Base-by-base conservation (phyloP, 92 coral and sea anemone genomes). In the Epizoanthus rinbou region DNA sequence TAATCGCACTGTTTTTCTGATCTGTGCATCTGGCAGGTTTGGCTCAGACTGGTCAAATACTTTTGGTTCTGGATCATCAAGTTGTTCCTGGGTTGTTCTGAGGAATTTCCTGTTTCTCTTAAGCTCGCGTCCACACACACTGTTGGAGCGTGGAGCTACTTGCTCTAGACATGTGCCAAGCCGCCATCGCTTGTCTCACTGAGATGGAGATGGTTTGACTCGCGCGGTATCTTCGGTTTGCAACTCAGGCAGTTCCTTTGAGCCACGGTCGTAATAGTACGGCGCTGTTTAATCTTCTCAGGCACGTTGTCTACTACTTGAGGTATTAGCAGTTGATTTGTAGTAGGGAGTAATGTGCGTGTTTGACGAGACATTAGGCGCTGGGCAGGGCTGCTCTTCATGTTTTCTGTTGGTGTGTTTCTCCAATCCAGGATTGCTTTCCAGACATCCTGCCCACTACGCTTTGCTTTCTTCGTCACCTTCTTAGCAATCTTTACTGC, bases 301-400 rank as follows among this genome's bases (percentile, higher is more conserved):
- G 62, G 18, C 62, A 57, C 19, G 19, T 37, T 37, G 43, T 28
- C 31, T 28, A 28, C 31, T 28, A 2, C 31, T 28, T 28, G 31
- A 28, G 31, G 43, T 0, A 37, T 37, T 6, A 37, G 43, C 19
- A 45, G 41, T 62, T 66, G 84, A 19, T 37, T 64, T 9, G 21
- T 50, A 15, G 76, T 47, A 2, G 76, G 85, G 41, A 64, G 54
- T 31, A 80, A 41, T 15, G 85, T 80, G 16, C 24, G 59, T 16
- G 74, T 64, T 35, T 39, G 75, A 53, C 60, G 75, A 64, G 74
- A 41, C 85, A 80, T 80, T 37, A 80, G 75, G 18, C 43, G 74
- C 75, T 80, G 85, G 47, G 24, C 73, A 3, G 75, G 75, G n/a
- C 85, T 80, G 74, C 74, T 80, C 9, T 60, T 65, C 75, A 16